phyloP scores from a whole-genome alignment of 2,797 vertebrate species.

The Poecilia gillii region DNA sequence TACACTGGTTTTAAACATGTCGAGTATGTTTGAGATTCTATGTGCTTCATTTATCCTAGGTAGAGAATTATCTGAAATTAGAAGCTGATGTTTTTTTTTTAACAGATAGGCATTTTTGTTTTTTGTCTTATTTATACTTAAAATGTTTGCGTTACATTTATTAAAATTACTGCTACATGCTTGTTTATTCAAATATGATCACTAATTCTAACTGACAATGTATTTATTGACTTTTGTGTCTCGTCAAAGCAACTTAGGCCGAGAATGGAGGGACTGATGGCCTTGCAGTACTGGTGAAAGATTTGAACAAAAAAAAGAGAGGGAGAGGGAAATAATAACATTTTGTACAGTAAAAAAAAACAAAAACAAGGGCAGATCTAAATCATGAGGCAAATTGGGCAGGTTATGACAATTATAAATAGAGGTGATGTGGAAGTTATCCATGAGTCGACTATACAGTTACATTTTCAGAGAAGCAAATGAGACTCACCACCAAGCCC shows the following conservation, averaged over 20 bases:
- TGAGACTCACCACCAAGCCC: neutral
- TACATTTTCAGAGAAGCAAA: neutral
- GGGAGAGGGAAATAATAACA: neutral
- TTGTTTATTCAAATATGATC: neutral
- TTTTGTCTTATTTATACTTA: neutral
- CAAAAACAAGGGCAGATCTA: neutral
- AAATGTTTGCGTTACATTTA: neutral
- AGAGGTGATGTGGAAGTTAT: no score
- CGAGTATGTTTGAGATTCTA: neutral
- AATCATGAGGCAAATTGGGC: no score
- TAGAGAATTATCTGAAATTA: neutral
- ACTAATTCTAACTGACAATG: neutral
- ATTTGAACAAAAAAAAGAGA: no score
- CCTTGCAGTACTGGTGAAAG: neutral
- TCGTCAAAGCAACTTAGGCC: neutral
- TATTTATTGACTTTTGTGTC: neutral
- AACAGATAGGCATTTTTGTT: neutral
- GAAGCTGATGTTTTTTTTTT: neutral
- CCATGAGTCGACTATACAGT: neutral
- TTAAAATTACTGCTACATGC: neutral
- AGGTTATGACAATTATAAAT: neutral
- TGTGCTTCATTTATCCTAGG: neutral
- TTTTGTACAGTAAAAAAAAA: neutral
- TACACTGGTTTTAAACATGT: slow-evolving; percentile 35
- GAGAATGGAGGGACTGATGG: no score